Conservation (phyloP, 2,797 vertebrate genomes). For the Scolopax bukidnonensis region DNA sequence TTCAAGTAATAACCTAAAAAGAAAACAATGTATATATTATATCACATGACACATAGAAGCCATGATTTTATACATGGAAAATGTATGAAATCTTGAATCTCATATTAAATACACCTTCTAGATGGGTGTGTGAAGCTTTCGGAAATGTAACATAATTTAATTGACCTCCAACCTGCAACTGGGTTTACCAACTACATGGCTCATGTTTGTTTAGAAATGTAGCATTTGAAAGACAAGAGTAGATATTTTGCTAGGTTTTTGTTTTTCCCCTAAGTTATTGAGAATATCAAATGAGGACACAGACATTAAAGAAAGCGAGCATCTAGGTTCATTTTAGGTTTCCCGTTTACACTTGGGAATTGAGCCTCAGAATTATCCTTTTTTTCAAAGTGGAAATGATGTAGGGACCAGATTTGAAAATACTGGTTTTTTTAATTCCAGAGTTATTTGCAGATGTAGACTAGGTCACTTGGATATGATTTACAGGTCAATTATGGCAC, state of each 20-base stretch:
- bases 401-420: neutral
- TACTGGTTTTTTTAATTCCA: neutral
- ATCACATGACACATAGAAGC: neutral
- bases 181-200: neutral
- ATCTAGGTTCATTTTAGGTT: neutral
- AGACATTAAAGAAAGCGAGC: neutral
- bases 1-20: conserved; percentile 3
- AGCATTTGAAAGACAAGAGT: neutral
- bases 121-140: neutral
- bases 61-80: fast-evolving
- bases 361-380: neutral
- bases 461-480: neutral
- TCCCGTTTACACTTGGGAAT: neutral
- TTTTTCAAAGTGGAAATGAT: neutral
- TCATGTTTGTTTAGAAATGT: neutral
- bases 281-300: neutral
- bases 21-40: neutral
- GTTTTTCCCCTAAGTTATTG: neutral
- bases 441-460: neutral
- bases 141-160: neutral
- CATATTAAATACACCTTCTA: neutral
- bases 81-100: neutral
- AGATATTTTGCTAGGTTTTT: neutral
- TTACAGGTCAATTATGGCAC: conserved; percentile 14
- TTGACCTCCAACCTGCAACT: neutral